Evolutionary conservation across 2,113 vertebrate species (phyloP), one percentile per base, ranked within the genome.

Genomic region (Campylorhamphus procurvoides): DNA sequence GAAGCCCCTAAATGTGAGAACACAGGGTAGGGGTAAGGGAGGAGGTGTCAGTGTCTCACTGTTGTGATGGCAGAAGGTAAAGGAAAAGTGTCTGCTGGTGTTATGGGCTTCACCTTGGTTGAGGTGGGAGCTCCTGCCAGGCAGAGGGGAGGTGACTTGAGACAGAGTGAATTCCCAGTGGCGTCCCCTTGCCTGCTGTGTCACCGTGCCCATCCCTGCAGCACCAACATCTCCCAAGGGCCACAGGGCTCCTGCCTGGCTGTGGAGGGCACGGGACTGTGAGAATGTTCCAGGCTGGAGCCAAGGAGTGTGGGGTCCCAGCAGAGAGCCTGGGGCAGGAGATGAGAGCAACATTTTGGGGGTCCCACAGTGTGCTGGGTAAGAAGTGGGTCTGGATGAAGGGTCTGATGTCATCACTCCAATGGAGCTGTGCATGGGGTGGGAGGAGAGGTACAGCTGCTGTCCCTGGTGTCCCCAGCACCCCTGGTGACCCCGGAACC

Each of bases 391-490:
- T 66, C 59, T 79, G 93, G 42, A 53, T 63, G 31, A 64, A 46
- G n/a, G 24, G 13, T 49, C 58, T 0, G 0, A 53, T 10, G 15
- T 35, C 35, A 46, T 33, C 2, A 1, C 12, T 18, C 5, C 7
- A 1, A 2, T 1, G 3, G 33, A 59, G 52, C 29, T 7, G 0
- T 37, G 31, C 42, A 2, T 0, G 12, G 71, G 18, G 29, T 1
- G 10, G 63, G 42, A 52, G 23, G 63, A 46, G 25, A 85, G 47
- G 39, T 25, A 35, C 23, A 33, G 33, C 52, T 8, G 1, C 18
- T 18, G 33, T 53, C n/a, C 56, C n/a, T 4, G 24, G 52, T 67
- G 63, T 15, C 28, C 62, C 18, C 31, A 59, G 27, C 39, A 35
- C 18, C 28, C 15, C 10, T 0, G 2, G 42, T 19, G 62, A 10